Conservation (phyloP, 2,113 vertebrate genomes). For the Phodopus roborovskii region DNA sequence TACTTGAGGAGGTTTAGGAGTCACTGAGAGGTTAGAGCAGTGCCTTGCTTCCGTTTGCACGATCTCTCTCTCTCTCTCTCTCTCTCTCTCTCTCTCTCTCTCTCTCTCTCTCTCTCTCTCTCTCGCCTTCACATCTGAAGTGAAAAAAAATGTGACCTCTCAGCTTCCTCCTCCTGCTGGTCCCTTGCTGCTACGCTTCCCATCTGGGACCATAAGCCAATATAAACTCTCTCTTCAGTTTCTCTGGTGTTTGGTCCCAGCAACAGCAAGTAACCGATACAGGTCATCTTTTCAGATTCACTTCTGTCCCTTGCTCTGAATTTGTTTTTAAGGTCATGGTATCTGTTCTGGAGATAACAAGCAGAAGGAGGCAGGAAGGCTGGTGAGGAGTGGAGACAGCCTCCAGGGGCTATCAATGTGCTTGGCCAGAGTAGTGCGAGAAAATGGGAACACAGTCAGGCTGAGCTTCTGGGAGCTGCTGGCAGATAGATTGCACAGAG, state of each 20-base stretch:
- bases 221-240: background rate
- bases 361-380: background rate
- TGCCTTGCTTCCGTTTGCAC: background rate
- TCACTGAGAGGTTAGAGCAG: background rate
- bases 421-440: background rate
- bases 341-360: background rate
- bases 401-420: too few species aligned
- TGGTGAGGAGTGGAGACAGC: background rate
- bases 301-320: background rate
- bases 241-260: background rate
- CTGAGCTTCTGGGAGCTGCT: background rate
- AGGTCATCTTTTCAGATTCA: background rate
- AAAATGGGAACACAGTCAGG: rapidly evolving
- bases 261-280: background rate
- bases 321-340: background rate
- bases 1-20: background rate
- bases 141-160: background rate
- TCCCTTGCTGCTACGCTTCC: background rate
- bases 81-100: too few species aligned
- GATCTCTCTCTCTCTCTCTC: too few species aligned
- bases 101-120: background rate
- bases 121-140: background rate
- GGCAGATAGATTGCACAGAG: rapidly evolving
- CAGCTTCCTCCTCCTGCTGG: background rate
- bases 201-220: background rate